Evolutionary conservation across 2,113 vertebrate genomes (phyloP).

Genomic region (Calidris pygmaea): DNA sequence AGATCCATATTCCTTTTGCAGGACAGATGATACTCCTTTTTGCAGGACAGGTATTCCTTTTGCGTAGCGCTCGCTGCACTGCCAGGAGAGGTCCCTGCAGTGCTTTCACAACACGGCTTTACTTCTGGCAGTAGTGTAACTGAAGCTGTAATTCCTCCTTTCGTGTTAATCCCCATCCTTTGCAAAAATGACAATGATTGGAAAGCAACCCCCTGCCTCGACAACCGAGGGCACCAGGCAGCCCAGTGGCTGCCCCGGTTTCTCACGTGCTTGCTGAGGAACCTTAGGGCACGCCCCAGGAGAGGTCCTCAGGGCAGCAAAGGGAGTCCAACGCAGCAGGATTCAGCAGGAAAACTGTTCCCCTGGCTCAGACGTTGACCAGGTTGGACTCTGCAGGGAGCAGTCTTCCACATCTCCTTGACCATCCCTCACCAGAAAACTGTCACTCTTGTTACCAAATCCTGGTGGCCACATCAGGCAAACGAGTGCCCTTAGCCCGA

Average conservation of each 20-base stretch:
- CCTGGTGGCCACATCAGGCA: constrained; percentile 12
- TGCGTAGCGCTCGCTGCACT: background rate
- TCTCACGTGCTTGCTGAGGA: background rate
- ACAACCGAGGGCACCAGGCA: background rate
- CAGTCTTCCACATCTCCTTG: background rate
- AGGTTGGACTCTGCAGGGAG: background rate
- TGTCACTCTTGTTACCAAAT: constrained; percentile 41
- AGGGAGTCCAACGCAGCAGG: background rate
- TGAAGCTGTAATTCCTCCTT: constrained; percentile 27
- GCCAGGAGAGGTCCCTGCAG: background rate
- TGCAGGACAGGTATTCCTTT: background rate
- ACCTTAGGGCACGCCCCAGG: background rate
- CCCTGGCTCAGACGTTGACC: background rate
- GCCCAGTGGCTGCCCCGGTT: background rate
- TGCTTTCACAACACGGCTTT: background rate
- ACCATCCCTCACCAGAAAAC: constrained; percentile 17
- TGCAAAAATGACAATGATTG: background rate
- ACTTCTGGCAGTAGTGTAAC: background rate
- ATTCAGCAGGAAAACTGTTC: background rate
- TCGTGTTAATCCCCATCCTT: background rate
- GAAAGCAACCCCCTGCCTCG: background rate
- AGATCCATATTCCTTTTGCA: background rate
- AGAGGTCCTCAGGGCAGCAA: background rate
- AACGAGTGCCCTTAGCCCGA: constrained; percentile 47
- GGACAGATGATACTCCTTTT: background rate